Base-by-base conservation (phyloP, 1,140 invertebrate species). In the Pomacea maculata region DNA sequence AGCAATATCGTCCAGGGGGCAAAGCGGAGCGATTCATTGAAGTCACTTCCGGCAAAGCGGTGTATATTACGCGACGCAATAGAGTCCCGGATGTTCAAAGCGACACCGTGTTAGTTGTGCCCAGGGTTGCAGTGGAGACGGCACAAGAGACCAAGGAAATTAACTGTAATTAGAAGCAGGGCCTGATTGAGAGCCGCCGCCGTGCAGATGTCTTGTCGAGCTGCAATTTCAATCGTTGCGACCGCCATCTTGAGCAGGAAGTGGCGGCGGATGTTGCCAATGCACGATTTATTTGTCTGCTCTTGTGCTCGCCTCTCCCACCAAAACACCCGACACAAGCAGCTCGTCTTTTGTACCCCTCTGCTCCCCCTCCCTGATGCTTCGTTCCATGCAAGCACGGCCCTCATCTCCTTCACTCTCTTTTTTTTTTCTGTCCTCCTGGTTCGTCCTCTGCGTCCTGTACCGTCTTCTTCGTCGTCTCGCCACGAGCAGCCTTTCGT, bases 31-130 rank as follows among this genome's bases (percentile, higher is more conserved):
- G 81, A 75, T 78, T 65, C 71, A 78, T 78, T 78, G 76, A 82
- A 82, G 77, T 79, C 70, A 82, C 81, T 82, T 82, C 81, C 81
- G 81, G 81, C 72, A 65, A 73, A 75, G 65, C 77, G 81, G 81
- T 82, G 76, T 82, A 82, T 54, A 82, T 82, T 82, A 82, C 81
- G 81, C 81, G 64, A 74, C 72, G 77, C 73, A 29, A 78, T 78
- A 61, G 70, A 71, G 77, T 55, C 70, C 81, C 68, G 81, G 81
- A 82, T 75, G 77, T 54, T 57, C 57, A 63, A 52, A 75, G 68
- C 73, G 80, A 71, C 67, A 75, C 74, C 67, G 72, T 77, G 70
- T 81, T 81, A 81, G 74, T 64, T 74, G 67, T 61, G 80, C 74
- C 54, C 65, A 57, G 64, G 63, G 67, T 61, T 71, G 34, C 63